Percentiles rank a stretch among this genome's conserved stretches.
These are phyloP conservation scores for Falco punctatus DNA, from an alignment of 2,113 vertebrate genomes.

Conservation along the genomic window DNA sequence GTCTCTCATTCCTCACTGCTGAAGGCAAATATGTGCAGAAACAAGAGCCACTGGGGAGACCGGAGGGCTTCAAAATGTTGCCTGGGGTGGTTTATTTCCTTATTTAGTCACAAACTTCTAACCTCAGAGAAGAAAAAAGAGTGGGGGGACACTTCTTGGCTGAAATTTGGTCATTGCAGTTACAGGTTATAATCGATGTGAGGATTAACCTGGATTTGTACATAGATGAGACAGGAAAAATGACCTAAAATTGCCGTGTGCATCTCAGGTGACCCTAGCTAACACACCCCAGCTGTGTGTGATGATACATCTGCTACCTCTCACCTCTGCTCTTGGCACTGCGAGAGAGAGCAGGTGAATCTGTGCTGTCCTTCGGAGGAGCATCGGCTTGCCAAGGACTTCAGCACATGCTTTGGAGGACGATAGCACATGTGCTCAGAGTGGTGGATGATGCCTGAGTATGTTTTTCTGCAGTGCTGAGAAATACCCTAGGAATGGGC, in stretches of 20 bases:
- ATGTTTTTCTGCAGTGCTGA: neutral
- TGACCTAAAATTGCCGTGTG: neutral
- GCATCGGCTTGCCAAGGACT: neutral
- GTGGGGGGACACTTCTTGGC: neutral
- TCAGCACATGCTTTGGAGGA: neutral
- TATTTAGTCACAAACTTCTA: neutral
- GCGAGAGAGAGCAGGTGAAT: neutral
- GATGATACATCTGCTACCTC: neutral
- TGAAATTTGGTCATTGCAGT: neutral
- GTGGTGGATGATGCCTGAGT: neutral
- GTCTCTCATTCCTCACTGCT: neutral
- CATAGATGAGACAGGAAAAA: neutral
- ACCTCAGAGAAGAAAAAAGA: neutral
- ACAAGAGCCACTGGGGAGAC: neutral
- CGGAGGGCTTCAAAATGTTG: neutral
- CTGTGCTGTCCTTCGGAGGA: neutral
- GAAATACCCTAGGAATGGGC: neutral
- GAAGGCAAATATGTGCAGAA: neutral
- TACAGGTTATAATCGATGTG: rapidly evolving
- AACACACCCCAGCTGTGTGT: neutral
- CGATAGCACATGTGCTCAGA: neutral
- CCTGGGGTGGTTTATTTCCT: neutral
- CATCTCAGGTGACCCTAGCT: neutral
- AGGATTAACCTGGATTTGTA: neutral
- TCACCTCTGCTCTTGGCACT: neutral